Percentiles rank a stretch among this genome's conserved stretches.
Conservation (phyloP, 2,113 vertebrate genomes). For the Laticauda colubrina region DNA sequence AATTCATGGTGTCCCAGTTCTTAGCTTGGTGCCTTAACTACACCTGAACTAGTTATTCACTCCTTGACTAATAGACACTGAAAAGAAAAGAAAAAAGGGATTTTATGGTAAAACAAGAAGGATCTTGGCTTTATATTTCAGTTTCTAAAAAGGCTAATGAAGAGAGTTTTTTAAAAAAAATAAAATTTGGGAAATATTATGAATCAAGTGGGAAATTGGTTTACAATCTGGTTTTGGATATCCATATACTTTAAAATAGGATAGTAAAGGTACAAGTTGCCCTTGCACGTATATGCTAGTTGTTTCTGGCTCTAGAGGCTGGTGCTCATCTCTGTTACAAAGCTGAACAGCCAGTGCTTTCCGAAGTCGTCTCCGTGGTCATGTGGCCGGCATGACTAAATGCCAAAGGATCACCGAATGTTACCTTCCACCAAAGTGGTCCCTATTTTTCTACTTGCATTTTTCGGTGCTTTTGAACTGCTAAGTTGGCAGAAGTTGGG, state of each 20-base stretch:
- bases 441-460: too few relatives aligned
- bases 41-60: background rate
- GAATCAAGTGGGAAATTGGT: background rate
- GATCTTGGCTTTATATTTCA: background rate
- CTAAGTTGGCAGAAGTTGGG: too few relatives aligned
- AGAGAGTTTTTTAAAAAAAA: background rate
- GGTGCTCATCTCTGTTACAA: too few relatives aligned
- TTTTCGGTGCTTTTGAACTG: too few relatives aligned
- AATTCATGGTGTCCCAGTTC: background rate
- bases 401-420: too few relatives aligned
- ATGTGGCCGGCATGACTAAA: too few relatives aligned
- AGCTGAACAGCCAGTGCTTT: too few relatives aligned
- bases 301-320: too few relatives aligned
- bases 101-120: background rate
- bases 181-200: background rate
- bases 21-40: background rate
- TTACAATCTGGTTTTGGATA: background rate
- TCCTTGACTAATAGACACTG: background rate
- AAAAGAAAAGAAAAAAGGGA: background rate
- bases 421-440: too few relatives aligned
- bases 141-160: background rate
- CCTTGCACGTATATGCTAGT: too few relatives aligned
- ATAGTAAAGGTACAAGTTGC: too few relatives aligned
- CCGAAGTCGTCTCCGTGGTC: too few relatives aligned
- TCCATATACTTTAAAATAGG: background rate